These are phyloP conservation scores for Parus major DNA, from an alignment of 2,113 vertebrate genomes.

Conservation along the genomic window DNA sequence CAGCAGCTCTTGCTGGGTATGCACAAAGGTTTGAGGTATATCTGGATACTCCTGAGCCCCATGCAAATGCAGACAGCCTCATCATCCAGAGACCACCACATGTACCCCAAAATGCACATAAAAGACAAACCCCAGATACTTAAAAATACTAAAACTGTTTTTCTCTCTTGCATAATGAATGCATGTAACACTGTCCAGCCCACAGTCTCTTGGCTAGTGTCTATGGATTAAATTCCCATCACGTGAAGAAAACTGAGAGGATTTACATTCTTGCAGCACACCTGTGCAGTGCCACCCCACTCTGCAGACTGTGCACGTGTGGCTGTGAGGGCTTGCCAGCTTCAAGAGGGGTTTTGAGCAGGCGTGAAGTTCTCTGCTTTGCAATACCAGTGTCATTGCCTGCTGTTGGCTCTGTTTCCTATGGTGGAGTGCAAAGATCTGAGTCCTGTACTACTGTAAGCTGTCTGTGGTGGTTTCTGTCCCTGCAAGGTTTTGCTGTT, in stretches of 20 bases:
- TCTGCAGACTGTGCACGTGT: rapidly evolving
- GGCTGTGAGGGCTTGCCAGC: neutral
- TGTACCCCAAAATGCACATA: neutral
- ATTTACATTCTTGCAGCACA: neutral
- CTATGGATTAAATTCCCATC: neutral
- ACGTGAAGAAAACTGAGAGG: neutral
- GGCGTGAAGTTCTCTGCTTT: neutral
- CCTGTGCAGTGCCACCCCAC: neutral
- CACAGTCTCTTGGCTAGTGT: neutral
- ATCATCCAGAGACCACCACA: neutral
- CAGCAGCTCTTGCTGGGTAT: neutral
- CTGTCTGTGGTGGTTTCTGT: neutral
- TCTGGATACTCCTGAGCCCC: neutral
- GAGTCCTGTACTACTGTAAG: neutral
- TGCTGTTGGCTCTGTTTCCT: neutral
- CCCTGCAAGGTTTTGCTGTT: neutral
- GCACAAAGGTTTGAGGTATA: neutral
- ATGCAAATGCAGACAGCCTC: neutral
- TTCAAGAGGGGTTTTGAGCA: neutral
- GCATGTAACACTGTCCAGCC: neutral
- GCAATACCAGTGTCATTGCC: neutral
- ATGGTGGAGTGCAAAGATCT: neutral
- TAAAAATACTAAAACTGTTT: neutral
- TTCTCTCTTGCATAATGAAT: neutral
- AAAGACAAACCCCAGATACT: neutral